Evolutionary conservation across 1,140 invertebrate genomes (phyloP).

Genomic region (Mya arenaria): DNA sequence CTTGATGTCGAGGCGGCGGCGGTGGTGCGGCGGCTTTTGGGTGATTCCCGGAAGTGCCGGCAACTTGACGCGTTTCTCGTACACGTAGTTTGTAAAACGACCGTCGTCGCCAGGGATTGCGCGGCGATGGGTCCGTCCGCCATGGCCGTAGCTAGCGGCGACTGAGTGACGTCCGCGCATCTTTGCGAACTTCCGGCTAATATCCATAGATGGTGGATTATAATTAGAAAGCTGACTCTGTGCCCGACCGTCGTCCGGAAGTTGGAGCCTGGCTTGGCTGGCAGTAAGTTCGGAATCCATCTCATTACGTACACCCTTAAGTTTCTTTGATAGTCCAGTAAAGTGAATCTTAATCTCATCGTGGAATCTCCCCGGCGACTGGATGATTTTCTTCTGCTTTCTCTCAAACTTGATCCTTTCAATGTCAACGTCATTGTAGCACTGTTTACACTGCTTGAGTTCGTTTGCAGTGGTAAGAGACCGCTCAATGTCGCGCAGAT

Average conservation of each 20-base stretch:
- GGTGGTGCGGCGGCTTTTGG: not conserved
- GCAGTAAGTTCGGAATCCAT: slow-evolving; percentile 17
- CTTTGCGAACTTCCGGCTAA: not conserved
- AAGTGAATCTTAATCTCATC: slow-evolving; percentile 22
- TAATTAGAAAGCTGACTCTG: not conserved
- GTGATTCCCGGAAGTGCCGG: not conserved
- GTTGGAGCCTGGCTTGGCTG: slow-evolving; percentile 1
- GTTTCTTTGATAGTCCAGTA: slow-evolving; percentile 4
- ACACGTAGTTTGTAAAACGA: not conserved
- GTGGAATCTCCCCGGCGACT: slow-evolving; percentile 21
- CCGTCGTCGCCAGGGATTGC: not conserved
- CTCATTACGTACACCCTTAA: slow-evolving; percentile 36
- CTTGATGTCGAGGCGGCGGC: not conserved
- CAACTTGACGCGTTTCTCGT: not conserved
- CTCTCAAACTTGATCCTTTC: slow-evolving; percentile 41
- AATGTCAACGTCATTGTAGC: slow-evolving; percentile 25
- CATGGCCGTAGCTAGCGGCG: not conserved
- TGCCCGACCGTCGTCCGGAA: not conserved
- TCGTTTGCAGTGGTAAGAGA: slow-evolving; percentile 36
- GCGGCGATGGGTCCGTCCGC: too few species aligned
- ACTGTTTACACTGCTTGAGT: slow-evolving; percentile 29
- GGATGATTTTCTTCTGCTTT: slow-evolving; percentile 32
- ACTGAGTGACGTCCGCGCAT: not conserved
- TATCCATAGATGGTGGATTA: not conserved
- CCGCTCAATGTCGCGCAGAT: slow-evolving; percentile 33